Evolutionary conservation across 2,888 invertebrate genomes (phyloP), one percentile per base, ranked within the genome.

Genomic region (Polydrusus tereticollis): DNA sequence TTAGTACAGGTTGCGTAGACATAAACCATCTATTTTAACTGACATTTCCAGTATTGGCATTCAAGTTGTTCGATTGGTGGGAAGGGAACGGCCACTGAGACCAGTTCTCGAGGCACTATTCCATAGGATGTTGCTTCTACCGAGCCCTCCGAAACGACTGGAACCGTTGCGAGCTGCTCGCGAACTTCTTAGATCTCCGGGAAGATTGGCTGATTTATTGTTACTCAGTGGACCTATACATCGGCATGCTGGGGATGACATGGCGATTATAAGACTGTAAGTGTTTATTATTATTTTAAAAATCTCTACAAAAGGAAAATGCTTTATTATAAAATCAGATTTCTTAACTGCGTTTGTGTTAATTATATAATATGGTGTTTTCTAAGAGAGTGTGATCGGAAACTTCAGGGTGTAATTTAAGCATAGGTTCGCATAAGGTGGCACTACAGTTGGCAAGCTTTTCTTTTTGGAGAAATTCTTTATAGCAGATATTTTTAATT

Each of bases 81-180:
- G 97, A 0, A 92, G 94, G 38, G 93, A 95, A 21, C 91, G 94
- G 0, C 92, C 92, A n/a, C 86, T 98, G 55, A 89, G 97, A 12
- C 96, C 97, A 7, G 97, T 97, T 45, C 86, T 98, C 50, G 97
- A 97, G 83, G 96, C 97, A 0, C 88, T 98, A 1, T 97, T 97
- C 83, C 97, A 98, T 85, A 89, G 97, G 67, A 96, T 97, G 93
- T 86, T 97, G 2, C 88, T 97, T 0, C 92, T 97, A 85, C 96
- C 97, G 14, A 93, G 95, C 0, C 92, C 94, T 0, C 89, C 92
- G 45, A 95, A 96, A 83, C 89, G 97, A 45, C 89, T 94, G 7
- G 97, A 97, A 79, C 94, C 97, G 0, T 82, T 98, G 26, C 90
- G 94, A 74, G 94, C 95, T 76, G 89, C 94, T 0, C 90, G 93